Evolutionary conservation across 2,888 invertebrate species (phyloP), one percentile per base, ranked within the genome.

Genomic region (Parnassius apollo): DNA sequence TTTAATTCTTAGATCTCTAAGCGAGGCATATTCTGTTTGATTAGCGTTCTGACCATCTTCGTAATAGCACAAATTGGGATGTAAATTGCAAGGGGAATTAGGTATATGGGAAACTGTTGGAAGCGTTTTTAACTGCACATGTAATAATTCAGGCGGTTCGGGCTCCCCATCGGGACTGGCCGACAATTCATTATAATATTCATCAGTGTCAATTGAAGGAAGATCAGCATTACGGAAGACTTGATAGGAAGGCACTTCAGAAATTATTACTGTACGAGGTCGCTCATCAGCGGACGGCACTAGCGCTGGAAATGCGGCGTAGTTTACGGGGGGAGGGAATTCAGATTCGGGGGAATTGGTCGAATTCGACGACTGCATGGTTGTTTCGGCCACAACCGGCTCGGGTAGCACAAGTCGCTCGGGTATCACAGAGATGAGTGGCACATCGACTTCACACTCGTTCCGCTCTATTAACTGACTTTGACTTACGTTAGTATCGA

Each of bases 31-130:
- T 35, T 35, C 7, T 55, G 79, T 70, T 55, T 80, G 70, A 69
- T 72, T 73, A 2, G 59, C 54, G 45, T 62, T 65, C 13, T 71
- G 66, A 67, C 70, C 67, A 48, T 82, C 75, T 65, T 82, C 82
- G 64, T 80, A 74, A 68, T 81, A 83, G 44, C 79, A 82, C 76
- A 81, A 78, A 62, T 88, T 83, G 18, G 92, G 92, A 68, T 92
- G 92, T 68, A 92, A 78, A 67, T 72, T 84, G 72, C 92, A 92
- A 55, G 91, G 89, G 62, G 91, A 88, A 70, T 91, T 84, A 18
- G 92, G 92, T 63, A 92, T 78, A 66, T 92, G 92, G 62, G 92
- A 89, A 51, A 92, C 84, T 42, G 85, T 82, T 9, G 92, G 92
- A 49, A 92, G 76, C 45, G 82, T 86, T 74, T 78, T 85, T 65